Evolutionary conservation across 2,797 vertebrate species (phyloP), one percentile per base, ranked within the genome.

Genomic region (Chaetophractus vellerosus): DNA sequence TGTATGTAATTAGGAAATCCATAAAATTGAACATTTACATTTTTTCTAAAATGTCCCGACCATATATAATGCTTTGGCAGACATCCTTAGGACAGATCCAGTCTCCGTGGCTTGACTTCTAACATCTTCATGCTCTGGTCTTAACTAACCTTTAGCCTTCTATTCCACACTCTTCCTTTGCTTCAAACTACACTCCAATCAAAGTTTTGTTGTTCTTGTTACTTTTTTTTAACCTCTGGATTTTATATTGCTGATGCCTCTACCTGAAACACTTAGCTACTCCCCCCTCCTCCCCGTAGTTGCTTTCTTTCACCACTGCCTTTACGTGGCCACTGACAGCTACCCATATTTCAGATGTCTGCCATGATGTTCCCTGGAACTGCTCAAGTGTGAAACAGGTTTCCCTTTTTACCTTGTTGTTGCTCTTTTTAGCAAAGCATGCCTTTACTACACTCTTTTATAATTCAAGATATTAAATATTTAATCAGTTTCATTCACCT

Each of bases 241-340:
- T 61, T 55, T 92, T 52, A 14, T 33, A 7, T 11, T 64, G 6
- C 19, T 48, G 41, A 61, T 14, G 7, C 7, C 18, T 64, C 28
- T 64, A 18, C 28, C 36, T 45, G n/a, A n/a, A 64, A 26, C 8
- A 26, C 2, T 71, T 64, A 36, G 12, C 16, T 41, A 36, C 36
- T 0, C 11, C 71, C 8, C 5, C 2, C 9, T 2, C 15, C 11
- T 26, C 28, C 33, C 24, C 9, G 36, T 45, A 5, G 15, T 0
- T 28, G 10, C 57, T 41, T 66, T 63, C 41, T 55, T 74, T 76
- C 83, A 41, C 3, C 15, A 11, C 12, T 64, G 36, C n/a, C 23
- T 81, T 45, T 24, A 11, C 23, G n/a, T 57, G 48, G 45, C 12
- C 69, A 31, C 10, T 33, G 82, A 59, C 45, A 45, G 10, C 28